Percentiles rank a stretch among this genome's conserved stretches.
Conservation (phyloP, 2,888 invertebrate species). For the Taenaris catops region DNA sequence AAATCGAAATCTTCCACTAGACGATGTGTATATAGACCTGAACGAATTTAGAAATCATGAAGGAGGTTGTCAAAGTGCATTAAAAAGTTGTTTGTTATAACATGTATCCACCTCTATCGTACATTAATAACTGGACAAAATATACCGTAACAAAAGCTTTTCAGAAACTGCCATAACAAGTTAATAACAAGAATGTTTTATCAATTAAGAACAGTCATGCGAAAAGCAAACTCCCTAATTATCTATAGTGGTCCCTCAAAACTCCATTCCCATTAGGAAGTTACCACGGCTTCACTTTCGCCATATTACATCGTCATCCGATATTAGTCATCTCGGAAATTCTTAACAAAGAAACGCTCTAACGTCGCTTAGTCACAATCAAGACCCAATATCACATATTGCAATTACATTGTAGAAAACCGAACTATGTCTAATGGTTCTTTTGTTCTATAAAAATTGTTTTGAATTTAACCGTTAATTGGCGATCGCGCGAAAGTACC, state of each 20-base stretch:
- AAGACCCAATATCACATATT: conserved; percentile 3
- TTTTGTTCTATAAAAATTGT: conserved; percentile 18
- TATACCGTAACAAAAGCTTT: too few relatives aligned
- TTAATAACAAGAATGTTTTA: conserved; percentile 45
- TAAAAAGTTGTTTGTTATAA: too few relatives aligned
- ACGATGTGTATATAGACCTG: too few relatives aligned
- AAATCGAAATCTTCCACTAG: too few relatives aligned
- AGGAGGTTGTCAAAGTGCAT: too few relatives aligned
- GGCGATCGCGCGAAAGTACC: too few relatives aligned
- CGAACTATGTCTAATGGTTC: conserved; percentile 16
- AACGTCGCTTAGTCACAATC: conserved; percentile 20
- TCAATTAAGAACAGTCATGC: conserved; percentile 56
- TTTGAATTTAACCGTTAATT: too few relatives aligned
- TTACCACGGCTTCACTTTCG: conserved; percentile 30
- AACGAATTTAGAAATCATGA: too few relatives aligned
- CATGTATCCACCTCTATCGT: too few relatives aligned
- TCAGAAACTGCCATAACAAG: conserved; percentile 27
- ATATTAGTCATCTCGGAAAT: conserved; percentile 63
- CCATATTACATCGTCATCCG: conserved; percentile 41
- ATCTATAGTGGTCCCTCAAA: conserved; percentile 61
- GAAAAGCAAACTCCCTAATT: conserved; percentile 59
- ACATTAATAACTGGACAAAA: too few relatives aligned
- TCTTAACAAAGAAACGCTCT: conserved; percentile 43
- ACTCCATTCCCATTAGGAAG: conserved; percentile 64
- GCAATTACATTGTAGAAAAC: conserved; percentile 14